Base-by-base conservation (phyloP, 2,888 invertebrate genomes). In the Apantesis nais region DNA sequence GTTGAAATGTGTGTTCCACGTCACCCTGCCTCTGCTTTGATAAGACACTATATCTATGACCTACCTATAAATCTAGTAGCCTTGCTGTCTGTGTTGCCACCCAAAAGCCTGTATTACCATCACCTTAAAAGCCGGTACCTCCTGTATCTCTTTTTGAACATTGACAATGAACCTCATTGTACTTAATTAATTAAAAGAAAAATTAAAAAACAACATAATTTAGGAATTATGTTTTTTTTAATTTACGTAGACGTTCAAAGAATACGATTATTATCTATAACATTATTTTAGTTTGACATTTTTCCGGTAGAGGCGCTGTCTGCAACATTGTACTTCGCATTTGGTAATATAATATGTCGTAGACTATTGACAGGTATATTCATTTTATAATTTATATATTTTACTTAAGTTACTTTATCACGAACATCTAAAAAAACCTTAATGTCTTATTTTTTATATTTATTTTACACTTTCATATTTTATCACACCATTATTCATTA, bases 1-100 rank as follows among this genome's bases (percentile, higher is more conserved):
- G 31, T 63, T 22, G 19, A 29, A 31, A 31, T 29, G 29, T 22
- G 2, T 3, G 37, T 25, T 44, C 52, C 52, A 9, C 52, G 25
- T 31, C 48, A n/a, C n/a, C 65, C 65, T 66, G 65, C 65, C 65
- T 55, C 65, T 52, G 52, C 65, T 52, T n/a, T 1, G 29, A n/a
- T 9, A 22, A 14, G 9, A n/a, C 4, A 9, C n/a, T 8, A 37
- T 34, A 0, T 37, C 52, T 25, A 66, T 22, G 8, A 52, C 65
- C 65, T n/a, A 66, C 65, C 65, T 66, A 37, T n/a, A 14, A 37
- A n/a, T 37, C 14, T 0, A 14, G 65, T 22, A 29, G 34, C 52
- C 16, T 34, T 55, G 25, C 34, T 19, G n/a, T 34, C 29, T n/a
- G 29, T 58, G 34, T 65, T 48, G 52, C 16, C n/a, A 55, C 52